Conservation (phyloP, 2,797 vertebrate species). For the Urocyon cinereoargenteus region DNA sequence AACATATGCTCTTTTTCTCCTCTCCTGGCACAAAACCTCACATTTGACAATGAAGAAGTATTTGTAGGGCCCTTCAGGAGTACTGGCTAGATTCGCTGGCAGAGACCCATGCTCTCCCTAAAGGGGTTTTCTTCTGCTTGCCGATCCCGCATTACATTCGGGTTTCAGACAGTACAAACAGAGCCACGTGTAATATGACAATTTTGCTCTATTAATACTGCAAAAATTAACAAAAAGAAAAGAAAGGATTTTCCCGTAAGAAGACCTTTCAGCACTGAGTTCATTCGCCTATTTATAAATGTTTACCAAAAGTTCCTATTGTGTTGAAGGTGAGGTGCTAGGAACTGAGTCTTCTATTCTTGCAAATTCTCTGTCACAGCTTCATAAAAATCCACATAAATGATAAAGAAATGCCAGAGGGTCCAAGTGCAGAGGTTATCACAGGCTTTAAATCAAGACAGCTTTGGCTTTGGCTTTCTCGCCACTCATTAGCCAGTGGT, state of each 20-base stretch:
- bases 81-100: not conserved
- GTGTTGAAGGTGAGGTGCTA: not conserved
- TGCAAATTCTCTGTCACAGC: not conserved
- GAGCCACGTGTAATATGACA: not conserved
- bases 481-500: not conserved
- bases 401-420: not conserved
- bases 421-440: not conserved
- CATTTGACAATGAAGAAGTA: not conserved
- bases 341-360: not conserved
- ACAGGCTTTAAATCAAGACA: not conserved
- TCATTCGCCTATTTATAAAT: constrained; percentile 24
- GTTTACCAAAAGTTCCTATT: not conserved
- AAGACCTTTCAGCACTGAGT: constrained; percentile 34
- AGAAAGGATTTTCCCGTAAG: constrained; percentile 28
- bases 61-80: not conserved
- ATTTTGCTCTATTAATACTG: not conserved
- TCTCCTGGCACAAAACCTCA: constrained; percentile 32
- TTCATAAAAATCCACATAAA: constrained; percentile 29
- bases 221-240: constrained; percentile 55
- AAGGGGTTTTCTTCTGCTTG: not conserved
- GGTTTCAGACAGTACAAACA: not conserved
- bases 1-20: constrained; percentile 1
- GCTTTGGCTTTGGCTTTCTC: not conserved
- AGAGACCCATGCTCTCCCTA: not conserved
- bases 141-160: not conserved